A percentile compares a stretch with the other conserved stretches of the same genome.
Conservation (phyloP, 2,888 invertebrate genomes). For the Serripes groenlandicus region DNA sequence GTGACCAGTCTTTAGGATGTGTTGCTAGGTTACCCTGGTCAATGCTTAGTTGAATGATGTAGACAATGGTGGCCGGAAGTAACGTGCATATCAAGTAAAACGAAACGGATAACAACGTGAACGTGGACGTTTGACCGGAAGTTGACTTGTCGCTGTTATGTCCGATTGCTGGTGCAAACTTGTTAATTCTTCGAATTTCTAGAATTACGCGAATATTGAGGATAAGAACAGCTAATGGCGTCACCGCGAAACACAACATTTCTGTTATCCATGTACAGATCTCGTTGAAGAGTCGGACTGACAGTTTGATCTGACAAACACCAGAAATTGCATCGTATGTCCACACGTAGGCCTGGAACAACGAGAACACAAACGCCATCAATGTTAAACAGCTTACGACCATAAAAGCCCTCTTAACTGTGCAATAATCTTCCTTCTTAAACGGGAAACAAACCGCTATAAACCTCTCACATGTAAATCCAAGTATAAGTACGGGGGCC, state of each 20-base stretch:
- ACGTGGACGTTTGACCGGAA: conserved; percentile 82
- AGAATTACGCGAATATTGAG: conserved; percentile 84
- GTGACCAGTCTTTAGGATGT: conserved; percentile 69
- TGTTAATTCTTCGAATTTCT: conserved; percentile 77
- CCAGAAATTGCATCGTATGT: conserved; percentile 74
- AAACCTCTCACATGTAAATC: conserved; percentile 85
- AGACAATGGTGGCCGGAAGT: conserved; percentile 85
- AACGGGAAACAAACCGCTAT: conserved; percentile 84
- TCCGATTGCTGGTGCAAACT: conserved; percentile 44
- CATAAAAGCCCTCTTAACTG: conserved; percentile 78
- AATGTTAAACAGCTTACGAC: conserved; percentile 75
- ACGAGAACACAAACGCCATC: conserved; percentile 72
- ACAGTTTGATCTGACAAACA: conserved; percentile 63
- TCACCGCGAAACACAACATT: conserved; percentile 80
- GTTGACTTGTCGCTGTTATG: conserved; percentile 36
- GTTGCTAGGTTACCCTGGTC: conserved; percentile 70
- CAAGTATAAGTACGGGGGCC: conserved; percentile 84
- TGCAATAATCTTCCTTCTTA: conserved; percentile 82
- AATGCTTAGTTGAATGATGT: conserved; percentile 77
- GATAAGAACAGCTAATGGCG: conserved; percentile 82
- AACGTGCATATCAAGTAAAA: conserved; percentile 86
- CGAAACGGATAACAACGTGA: conserved; percentile 85
- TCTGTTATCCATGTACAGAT: conserved; percentile 84
- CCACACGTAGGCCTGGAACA: conserved; percentile 83
- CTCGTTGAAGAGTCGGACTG: conserved; percentile 70